Evolutionary conservation across 2,113 vertebrate species (phyloP).

Genomic region (Tringa solitaria): DNA sequence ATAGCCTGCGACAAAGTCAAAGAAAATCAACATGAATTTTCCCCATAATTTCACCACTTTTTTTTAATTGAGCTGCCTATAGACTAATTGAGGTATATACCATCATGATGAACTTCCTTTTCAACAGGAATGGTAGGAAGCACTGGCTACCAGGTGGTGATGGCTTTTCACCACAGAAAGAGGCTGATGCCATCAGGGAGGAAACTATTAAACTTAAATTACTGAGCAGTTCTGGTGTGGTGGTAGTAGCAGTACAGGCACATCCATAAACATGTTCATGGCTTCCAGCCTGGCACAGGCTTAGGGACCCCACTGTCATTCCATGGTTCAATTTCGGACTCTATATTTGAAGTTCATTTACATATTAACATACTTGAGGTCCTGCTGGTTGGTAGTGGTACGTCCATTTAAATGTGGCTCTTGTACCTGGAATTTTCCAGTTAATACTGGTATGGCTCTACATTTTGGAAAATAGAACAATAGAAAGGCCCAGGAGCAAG

Average conservation of each 20-base stretch:
- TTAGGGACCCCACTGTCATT: neutral
- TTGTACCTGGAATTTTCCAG: neutral
- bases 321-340: neutral
- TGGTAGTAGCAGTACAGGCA: neutral
- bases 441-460: neutral
- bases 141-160: neutral
- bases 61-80: neutral
- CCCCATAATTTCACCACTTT: neutral
- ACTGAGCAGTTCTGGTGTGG: neutral
- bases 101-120: neutral
- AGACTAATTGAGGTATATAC: neutral
- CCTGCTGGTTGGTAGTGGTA: neutral
- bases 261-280: neutral
- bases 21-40: neutral
- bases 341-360: neutral
- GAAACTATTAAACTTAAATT: neutral
- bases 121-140: neutral
- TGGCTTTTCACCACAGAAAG: neutral
- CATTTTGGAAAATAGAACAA: neutral
- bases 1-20: neutral
- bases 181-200: neutral
- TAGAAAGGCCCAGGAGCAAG: neutral
- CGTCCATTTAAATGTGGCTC: neutral
- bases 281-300: neutral
- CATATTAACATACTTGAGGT: rapidly evolving